Evolutionary conservation across 2,113 vertebrate genomes (phyloP).

Genomic region (Xiphophorus maculatus): DNA sequence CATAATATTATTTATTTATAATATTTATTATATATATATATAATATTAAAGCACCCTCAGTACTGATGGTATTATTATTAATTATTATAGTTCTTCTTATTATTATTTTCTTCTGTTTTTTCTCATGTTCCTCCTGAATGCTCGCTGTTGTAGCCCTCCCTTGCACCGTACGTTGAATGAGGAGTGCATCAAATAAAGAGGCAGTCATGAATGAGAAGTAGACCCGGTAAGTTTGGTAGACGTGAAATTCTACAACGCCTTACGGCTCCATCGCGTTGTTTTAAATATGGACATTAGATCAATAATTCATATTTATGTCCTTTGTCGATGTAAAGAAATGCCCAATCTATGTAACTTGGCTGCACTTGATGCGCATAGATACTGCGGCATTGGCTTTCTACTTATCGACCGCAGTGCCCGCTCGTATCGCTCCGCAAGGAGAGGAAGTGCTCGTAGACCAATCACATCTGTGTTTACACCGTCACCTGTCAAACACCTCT

Average conservation of each 20-base stretch:
- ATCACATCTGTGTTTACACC: conserved; percentile 79
- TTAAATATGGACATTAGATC: neutral
- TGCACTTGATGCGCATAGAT: conserved; percentile 69
- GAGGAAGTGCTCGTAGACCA: conserved; percentile 73
- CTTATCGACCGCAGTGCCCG: conserved; percentile 46
- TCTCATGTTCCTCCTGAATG: neutral
- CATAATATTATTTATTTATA: too few species aligned
- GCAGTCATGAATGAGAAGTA: conserved; percentile 75
- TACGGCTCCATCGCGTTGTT: neutral
- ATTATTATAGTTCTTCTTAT: too few species aligned
- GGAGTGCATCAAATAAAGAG: conserved; percentile 9
- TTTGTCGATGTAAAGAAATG: fast-evolving
- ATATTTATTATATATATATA: too few species aligned
- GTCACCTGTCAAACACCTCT: conserved; percentile 75
- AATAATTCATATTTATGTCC: fast-evolving
- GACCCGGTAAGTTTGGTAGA: conserved; percentile 55
- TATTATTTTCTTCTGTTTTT: neutral
- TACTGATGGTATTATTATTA: too few species aligned
- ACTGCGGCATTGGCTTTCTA: conserved; percentile 76
- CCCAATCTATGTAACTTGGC: conserved; percentile 62
- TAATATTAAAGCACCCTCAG: too few species aligned
- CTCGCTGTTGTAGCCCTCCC: neutral
- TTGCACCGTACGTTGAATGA: conserved; percentile 1
- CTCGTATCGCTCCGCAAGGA: conserved; percentile 60
- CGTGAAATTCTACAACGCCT: neutral